Conservation (phyloP, 2,797 vertebrate genomes). For the Premnoplex brunnescens region DNA sequence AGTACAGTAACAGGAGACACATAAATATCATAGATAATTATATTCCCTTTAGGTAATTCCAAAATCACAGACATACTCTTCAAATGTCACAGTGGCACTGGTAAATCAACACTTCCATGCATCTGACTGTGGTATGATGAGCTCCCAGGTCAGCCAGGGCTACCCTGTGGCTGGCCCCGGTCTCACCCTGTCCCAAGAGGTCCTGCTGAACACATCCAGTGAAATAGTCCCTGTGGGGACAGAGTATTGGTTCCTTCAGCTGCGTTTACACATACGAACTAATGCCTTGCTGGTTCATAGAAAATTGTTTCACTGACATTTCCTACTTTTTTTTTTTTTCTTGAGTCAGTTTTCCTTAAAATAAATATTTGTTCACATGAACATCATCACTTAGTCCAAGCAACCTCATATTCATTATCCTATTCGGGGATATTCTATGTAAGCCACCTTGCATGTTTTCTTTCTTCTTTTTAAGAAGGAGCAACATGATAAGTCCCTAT, state of each 20-base stretch:
- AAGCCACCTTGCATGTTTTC: not conserved
- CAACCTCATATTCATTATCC: not conserved
- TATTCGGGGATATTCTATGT: not conserved
- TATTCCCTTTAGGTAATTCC: not conserved
- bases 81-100: not conserved
- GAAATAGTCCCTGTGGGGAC: not conserved
- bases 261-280: not conserved
- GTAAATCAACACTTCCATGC: not conserved
- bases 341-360: constrained; percentile 4
- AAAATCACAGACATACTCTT: not conserved
- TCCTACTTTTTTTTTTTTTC: not conserved
- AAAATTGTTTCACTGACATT: not conserved
- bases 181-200: not conserved
- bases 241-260: not conserved
- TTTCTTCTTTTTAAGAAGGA: not conserved
- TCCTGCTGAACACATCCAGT: not conserved
- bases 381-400: not conserved
- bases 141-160: not conserved
- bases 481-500: accelerated
- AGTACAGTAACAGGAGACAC: not conserved
- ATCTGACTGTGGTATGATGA: not conserved
- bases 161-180: accelerated
- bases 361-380: not conserved
- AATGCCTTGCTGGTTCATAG: not conserved
- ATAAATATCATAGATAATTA: constrained; percentile 18